Percentiles rank a stretch among this genome's conserved stretches.
Conservation (phyloP, 2,888 invertebrate species). For the Coenonympha glycerion region DNA sequence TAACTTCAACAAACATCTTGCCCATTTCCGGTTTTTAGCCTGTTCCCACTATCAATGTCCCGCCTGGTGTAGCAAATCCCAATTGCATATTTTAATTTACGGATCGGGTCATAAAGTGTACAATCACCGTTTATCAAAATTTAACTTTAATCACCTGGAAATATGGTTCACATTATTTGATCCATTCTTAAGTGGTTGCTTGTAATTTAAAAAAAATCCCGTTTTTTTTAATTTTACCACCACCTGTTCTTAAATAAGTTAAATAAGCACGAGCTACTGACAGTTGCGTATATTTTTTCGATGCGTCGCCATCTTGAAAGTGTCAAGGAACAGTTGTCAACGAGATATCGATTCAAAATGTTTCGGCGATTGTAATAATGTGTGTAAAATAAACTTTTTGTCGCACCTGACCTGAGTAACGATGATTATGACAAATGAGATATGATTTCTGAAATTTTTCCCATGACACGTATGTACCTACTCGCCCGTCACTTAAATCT, state of each 20-base stretch:
- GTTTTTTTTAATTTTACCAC: slow-evolving; percentile 17
- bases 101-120: slow-evolving; percentile 27
- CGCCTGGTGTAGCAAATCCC: slow-evolving; percentile 34
- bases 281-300: slow-evolving; percentile 28
- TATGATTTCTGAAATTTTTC: not conserved
- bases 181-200: slow-evolving; percentile 17
- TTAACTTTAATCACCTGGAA: not conserved
- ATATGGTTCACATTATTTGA: slow-evolving; percentile 9
- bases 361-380: not conserved
- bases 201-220: slow-evolving; percentile 10
- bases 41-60: slow-evolving; percentile 27
- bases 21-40: slow-evolving; percentile 31
- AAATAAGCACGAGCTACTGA: slow-evolving; percentile 4
- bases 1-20: slow-evolving; percentile 17
- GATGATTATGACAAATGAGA: slow-evolving; percentile 5
- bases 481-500: too few relatives aligned
- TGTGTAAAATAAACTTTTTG: not conserved
- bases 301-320: slow-evolving; percentile 28
- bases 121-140: slow-evolving; percentile 3
- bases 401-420: too few relatives aligned
- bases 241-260: slow-evolving; percentile 23
- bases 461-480: too few relatives aligned
- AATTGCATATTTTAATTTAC: slow-evolving; percentile 36
- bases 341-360: slow-evolving; percentile 13
- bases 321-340: slow-evolving; percentile 29